These are phyloP conservation scores for Heliconius nattereri DNA, from an alignment of 1,140 invertebrate species.

Conservation along the genomic window DNA sequence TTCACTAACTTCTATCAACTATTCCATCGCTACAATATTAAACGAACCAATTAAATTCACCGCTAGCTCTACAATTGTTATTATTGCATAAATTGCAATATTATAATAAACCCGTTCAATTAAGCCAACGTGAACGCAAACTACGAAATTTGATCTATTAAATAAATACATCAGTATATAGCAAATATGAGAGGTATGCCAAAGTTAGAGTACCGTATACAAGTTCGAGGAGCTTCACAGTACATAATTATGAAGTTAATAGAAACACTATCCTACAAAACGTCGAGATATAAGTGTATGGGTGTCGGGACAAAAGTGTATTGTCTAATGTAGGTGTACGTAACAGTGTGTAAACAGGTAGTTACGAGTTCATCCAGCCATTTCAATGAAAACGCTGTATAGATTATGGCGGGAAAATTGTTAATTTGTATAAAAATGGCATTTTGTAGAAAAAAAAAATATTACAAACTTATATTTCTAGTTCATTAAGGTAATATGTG, in stretches of 20 bases:
- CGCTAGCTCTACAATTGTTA: neutral
- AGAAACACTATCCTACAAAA: constrained; percentile 19
- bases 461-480: no score
- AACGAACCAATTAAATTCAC: neutral
- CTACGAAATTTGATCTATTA: constrained; percentile 4
- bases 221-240: constrained; percentile 10
- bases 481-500: no score
- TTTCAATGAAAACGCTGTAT: constrained; percentile 72
- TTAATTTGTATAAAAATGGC: no score
- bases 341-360: constrained; percentile 65
- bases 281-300: constrained; percentile 43
- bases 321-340: constrained; percentile 56
- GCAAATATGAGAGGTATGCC: neutral
- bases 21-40: neutral
- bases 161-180: constrained; percentile 1
- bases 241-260: constrained; percentile 18
- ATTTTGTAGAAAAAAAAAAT: no score
- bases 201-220: neutral
- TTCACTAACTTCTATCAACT: neutral
- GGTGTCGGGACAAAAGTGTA: constrained; percentile 47
- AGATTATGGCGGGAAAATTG: constrained; percentile 58
- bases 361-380: constrained; percentile 68
- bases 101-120: neutral
- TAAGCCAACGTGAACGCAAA: neutral
- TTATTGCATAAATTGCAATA: constrained; percentile 5